A percentile compares a stretch with the other conserved stretches of the same genome.
Conservation (phyloP, 2,113 vertebrate genomes). For the Rhynchomys soricoides region DNA sequence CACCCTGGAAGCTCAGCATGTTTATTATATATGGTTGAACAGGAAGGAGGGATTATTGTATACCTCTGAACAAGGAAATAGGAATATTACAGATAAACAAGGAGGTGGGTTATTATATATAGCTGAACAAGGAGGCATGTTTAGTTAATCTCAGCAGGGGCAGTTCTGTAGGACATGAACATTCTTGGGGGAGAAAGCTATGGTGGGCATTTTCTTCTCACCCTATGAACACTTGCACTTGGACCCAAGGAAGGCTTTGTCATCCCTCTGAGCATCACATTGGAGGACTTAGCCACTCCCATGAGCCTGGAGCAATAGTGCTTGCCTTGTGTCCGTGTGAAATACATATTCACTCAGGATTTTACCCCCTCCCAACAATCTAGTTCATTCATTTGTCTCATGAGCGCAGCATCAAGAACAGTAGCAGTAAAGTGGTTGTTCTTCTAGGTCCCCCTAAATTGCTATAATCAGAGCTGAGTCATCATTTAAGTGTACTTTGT, state of each 20-base stretch:
- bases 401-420: not conserved
- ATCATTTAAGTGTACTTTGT: conserved; percentile 17
- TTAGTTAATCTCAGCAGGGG: not conserved
- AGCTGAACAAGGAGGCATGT: not conserved
- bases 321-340: not conserved
- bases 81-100: not conserved
- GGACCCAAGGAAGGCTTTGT: not conserved
- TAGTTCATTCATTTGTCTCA: not conserved
- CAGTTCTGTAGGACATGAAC: not conserved
- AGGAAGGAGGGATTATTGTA: not conserved
- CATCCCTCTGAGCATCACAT: no score
- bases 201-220: not conserved
- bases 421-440: not conserved
- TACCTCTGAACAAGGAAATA: not conserved
- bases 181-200: not conserved
- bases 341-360: not conserved
- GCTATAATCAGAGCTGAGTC: conserved; percentile 7
- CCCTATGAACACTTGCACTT: not conserved
- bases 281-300: not conserved
- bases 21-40: not conserved
- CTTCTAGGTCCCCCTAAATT: not conserved
- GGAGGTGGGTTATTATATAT: not conserved
- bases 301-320: not conserved
- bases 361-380: not conserved
- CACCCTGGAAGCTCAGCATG: not conserved